Percentiles rank a stretch among this genome's conserved stretches.
phyloP scores from a whole-genome alignment of 2,113 vertebrate species.

The Motacilla alba region DNA sequence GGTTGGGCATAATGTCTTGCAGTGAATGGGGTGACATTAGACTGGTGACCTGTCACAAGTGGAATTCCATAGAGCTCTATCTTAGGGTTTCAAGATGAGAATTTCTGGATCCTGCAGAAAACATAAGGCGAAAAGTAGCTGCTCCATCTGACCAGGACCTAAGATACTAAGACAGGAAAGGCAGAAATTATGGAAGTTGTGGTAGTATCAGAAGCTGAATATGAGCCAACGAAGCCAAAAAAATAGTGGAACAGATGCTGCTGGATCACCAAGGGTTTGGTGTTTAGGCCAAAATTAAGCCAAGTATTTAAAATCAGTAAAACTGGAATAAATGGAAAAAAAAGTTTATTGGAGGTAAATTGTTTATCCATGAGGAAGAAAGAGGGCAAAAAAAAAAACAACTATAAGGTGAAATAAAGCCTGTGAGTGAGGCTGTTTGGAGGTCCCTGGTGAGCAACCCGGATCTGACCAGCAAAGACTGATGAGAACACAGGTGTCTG shows the following conservation, averaged over 20 bases:
- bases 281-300: neutral
- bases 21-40: neutral
- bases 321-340: neutral
- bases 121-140: neutral
- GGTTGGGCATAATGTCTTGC: neutral
- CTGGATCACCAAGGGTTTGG: neutral
- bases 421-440: neutral
- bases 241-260: neutral
- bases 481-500: neutral
- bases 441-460: neutral
- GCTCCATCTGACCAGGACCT: neutral
- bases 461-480: neutral
- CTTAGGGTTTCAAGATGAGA: neutral
- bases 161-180: neutral
- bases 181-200: neutral
- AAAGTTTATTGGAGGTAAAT: neutral
- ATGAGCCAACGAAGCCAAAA: neutral
- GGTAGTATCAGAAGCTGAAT: neutral
- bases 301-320: neutral
- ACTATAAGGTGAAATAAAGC: neutral
- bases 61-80: neutral
- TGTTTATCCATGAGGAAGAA: neutral
- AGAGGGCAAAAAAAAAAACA: rapidly evolving
- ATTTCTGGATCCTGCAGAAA: neutral
- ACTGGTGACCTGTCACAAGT: neutral